These are phyloP conservation scores for Xylocopa sonorina DNA, from an alignment of 1,140 invertebrate genomes.

Conservation along the genomic window DNA sequence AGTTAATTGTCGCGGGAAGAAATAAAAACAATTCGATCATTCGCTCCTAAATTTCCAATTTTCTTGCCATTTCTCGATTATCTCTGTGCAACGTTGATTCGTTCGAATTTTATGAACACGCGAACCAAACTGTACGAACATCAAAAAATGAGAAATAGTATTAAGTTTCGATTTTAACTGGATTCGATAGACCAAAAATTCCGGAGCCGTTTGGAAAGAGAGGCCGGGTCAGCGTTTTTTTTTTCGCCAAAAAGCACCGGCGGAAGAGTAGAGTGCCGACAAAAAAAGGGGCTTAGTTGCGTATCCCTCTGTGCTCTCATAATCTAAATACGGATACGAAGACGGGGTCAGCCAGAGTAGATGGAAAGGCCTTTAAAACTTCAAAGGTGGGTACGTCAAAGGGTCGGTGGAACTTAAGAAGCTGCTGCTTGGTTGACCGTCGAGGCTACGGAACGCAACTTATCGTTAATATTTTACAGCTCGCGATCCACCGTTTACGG, in stretches of 20 bases:
- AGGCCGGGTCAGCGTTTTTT: too few relatives aligned
- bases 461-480: slow-evolving; percentile 55
- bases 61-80: too few relatives aligned
- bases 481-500: slow-evolving; percentile 20
- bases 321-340: slow-evolving; percentile 55
- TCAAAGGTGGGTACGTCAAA: slow-evolving; percentile 37
- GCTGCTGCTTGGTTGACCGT: neutral
- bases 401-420: neutral
- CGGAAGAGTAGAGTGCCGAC: neutral
- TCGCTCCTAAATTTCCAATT: too few relatives aligned
- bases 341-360: slow-evolving; percentile 28
- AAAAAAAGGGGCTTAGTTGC: neutral
- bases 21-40: neutral
- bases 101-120: neutral
- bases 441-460: slow-evolving; percentile 29
- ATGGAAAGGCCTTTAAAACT: slow-evolving; percentile 4
- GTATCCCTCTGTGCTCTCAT: neutral
- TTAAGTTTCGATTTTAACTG: slow-evolving; percentile 31
- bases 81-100: neutral
- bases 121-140: neutral
- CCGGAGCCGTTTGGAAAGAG: slow-evolving; percentile 19
- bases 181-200: slow-evolving; percentile 3
- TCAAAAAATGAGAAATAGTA: neutral
- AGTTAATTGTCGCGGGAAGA: neutral
- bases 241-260: neutral